Base-by-base conservation (phyloP, 1,140 invertebrate species). In the Ceratina calcarata region DNA sequence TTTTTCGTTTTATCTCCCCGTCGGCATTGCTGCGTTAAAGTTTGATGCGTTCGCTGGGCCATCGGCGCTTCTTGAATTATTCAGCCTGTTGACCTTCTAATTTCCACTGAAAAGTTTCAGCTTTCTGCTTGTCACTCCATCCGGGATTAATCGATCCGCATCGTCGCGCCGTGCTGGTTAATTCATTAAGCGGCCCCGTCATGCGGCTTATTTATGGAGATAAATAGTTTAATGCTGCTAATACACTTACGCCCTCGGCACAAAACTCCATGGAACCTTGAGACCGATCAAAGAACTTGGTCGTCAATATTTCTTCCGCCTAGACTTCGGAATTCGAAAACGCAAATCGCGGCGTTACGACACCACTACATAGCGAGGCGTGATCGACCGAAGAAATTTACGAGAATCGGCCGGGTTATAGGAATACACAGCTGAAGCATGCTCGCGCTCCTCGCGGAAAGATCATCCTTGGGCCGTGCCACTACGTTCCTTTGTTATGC, bases 401-500 rank as follows among this genome's bases (percentile, higher is more conserved):
- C 45, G 66, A 18, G 55, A 45, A 32, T 20, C 10, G 15, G 16
- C n/a, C 51, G 67, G 68, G 37, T 32, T 15, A 45, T 62, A 13
- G 55, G 18, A 49, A 27, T 18, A n/a, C 32, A 32, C 57, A 55
- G 51, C 55, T 32, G 51, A 78, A 58, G 60, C 13, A 22, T 49
- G 22, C 61, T 55, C 37, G 51, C 73, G 27, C 32, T 55, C 49
- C 51, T 65, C 55, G 51, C 20, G 69, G 60, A 32, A 79, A 60
- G 70, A 73, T 79, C 57, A 73, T 79, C 62, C 69, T 65, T 60
- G 20, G 37, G 69, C 70, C 70, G 15, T 66, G 22, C 53, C 22
- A 6, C 37, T 45, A 13, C 53, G 37, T 58, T 58, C 61, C 70
- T 66, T 79, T 79, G 70, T 79, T 79, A 79, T 66, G 77, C 77